Evolutionary conservation across 1,140 invertebrate species (phyloP), one percentile per base, ranked within the genome.

Genomic region (Monomorium pharaonis): DNA sequence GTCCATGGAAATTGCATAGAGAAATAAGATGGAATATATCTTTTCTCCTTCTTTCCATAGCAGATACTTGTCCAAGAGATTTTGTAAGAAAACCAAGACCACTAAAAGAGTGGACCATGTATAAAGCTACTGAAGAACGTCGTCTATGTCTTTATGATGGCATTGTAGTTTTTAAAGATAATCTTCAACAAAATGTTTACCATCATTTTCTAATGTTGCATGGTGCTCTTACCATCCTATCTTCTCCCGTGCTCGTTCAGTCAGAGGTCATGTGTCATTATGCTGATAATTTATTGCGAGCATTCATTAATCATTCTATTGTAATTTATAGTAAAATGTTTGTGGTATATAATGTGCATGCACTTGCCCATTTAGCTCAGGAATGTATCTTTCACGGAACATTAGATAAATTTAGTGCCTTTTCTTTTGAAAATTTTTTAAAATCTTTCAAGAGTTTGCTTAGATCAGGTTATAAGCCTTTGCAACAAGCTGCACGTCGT

Each of bases 91-190:
- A 44, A 30, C 63, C 63, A 44, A 67, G 63, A 67, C 3, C 63
- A 47, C 21, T 67, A 24, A 44, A 67, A 44, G 37, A 67, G 14
- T 67, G 63, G 63, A 67, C n/a, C 0, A 47, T 44, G 21, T 67
- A 67, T 67, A 67, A 67, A 67, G 37, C 37, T 44, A 67, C 63
- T 14, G 63, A 67, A 24, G 37, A 67, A 67, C 63, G 42, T 44
- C 63, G 63, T 67, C 3, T 67, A 2, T 67, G 63, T 44, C 63
- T 67, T 67, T 67, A 67, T 67, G 63, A 67, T 67, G 63, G 63
- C 14, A 44, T 67, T 5, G 37, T 67, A n/a, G 33, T 67, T 44
- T 67, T 67, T 67, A 67, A 67, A 67, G 37, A 67, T 44, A 21
- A 44, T 67, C n/a, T 67, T 9, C 37, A 67, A 44, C 24, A 44